Base-by-base conservation (phyloP, 2,113 vertebrate genomes). In the Urocitellus parryii region DNA sequence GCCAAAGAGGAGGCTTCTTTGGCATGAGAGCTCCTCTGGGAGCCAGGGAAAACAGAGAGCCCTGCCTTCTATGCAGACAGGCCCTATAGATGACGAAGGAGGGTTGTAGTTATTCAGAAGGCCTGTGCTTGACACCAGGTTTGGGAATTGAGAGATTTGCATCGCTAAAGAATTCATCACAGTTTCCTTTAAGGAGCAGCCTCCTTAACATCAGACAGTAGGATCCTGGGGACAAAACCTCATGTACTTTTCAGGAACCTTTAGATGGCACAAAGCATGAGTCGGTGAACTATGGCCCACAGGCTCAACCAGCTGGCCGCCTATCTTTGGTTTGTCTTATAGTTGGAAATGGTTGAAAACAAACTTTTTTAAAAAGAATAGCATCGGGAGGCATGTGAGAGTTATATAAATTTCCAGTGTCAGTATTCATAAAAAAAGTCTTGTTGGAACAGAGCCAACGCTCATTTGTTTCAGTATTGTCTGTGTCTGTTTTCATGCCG, bases 281-380 rank as follows among this genome's bases (percentile, higher is more conserved):
- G n/a, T 17, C 81, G 45, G 45, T 27, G 72, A n/a, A 51, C 56
- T 9, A 3, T 37, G 34, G 20, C 73, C 63, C 65, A 14, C 0
- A 2, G 17, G 63, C 86, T 53, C 79, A 17, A 58, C 51, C 5
- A 32, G 51, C 68, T 18, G 42, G 4, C 61, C 79, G 63, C 12
- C 56, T 88, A 0, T 58, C 89, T 86, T 68, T 45, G 51, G 29
- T 24, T 48, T 22, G 8, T 81, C 73, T 76, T 63, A 45, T 12
- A 53, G 93, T 78, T 53, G 94, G 82, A 78, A 92, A 74, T 20
- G 13, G 25, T 45, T 51, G 53, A 86, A 91, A 88, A 80, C 17
- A 39, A 88, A 89, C 16, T 70, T n/a, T 74, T 11, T n/a, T 81
- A 81, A 83, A 84, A 81, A 83, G n/a, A 80, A 88, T 68, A 88